Evolutionary conservation across 1,140 invertebrate species (phyloP), one percentile per base, ranked within the genome.

Genomic region (Diabrotica virgifera): DNA sequence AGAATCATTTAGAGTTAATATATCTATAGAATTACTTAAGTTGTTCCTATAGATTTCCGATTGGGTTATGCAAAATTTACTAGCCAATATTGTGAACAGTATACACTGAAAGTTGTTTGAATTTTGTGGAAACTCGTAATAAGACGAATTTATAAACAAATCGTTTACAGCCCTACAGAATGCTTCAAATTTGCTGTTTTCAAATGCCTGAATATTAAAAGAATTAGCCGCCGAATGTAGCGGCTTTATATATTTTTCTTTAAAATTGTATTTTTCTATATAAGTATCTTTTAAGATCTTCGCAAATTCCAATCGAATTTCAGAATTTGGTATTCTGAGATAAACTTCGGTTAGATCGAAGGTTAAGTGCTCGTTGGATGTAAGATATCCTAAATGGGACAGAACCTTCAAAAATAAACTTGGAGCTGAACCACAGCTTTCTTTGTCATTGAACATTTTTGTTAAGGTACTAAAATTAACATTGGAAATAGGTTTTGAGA

Each of bases 1-100:
- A 5, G 40, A 46, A 46, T 46, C 40, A 6, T 46, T 46, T 46
- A 46, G 4, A 8, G 40, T 46, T n/a, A 46, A 46, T 46, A 10
- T 55, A 24, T 55, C 13, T 35, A 55, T 35, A 10, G 53, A 35
- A 24, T 55, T 36, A 13, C 53, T 55, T 35, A 24, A 36, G 24
- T 36, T 14, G 24, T 5, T 55, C 24, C 53, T 24, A 11, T 55
- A 24, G 35, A 55, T 14, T 14, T 55, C 35, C 5, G 53, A n/a
- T 24, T 55, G 13, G 53, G 35, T 55, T 55, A 55, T 14, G 11
- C 35, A 24, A 55, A 14, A 24, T 12, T 54, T 55, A 55, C n/a
- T 36, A 9, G 53, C 13, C 53, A 14, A 24, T 55, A 54, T 54
- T 54, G 52, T 12, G 24, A 54, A 54, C 52, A 24, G 13, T 46